A percentile compares a stretch with the other conserved stretches of the same genome.
phyloP scores from a whole-genome alignment of 2,113 vertebrate species.

The Prinia subflava region DNA sequence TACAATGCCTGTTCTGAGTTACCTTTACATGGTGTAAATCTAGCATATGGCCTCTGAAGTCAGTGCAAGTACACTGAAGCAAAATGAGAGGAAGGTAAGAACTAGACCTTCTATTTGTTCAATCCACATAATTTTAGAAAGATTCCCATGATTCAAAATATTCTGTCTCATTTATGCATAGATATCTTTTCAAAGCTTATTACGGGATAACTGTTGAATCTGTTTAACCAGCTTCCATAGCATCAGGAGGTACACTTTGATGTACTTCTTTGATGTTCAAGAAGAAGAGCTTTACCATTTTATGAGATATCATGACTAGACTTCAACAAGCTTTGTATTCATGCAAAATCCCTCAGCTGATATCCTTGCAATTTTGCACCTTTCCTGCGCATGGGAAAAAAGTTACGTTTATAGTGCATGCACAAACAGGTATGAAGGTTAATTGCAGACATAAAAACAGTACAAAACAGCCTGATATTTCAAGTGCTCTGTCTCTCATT shows the following conservation, averaged over 20 bases:
- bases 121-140: neutral
- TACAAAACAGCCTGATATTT: neutral
- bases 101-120: neutral
- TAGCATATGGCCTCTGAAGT: neutral
- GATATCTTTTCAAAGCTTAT: slow-evolving; percentile 28
- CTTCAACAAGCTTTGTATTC: slow-evolving; percentile 18
- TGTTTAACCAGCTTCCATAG: slow-evolving; percentile 20
- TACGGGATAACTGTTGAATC: slow-evolving; percentile 37
- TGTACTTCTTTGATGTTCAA: slow-evolving; percentile 35
- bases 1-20: neutral
- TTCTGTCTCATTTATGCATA: slow-evolving; percentile 10
- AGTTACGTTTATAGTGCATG: neutral
- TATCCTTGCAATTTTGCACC: neutral
- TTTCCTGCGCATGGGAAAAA: neutral
- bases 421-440: neutral
- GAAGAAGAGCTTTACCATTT: slow-evolving; percentile 5
- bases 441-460: neutral
- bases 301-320: neutral
- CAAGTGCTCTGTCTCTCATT: neutral
- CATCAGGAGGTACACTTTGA: slow-evolving; percentile 18
- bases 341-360: neutral
- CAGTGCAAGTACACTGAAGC: neutral
- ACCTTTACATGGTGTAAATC: neutral
- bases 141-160: slow-evolving; percentile 1
- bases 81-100: neutral